Conservation (phyloP, 2,888 invertebrate species). For the Nycteola revayana region DNA sequence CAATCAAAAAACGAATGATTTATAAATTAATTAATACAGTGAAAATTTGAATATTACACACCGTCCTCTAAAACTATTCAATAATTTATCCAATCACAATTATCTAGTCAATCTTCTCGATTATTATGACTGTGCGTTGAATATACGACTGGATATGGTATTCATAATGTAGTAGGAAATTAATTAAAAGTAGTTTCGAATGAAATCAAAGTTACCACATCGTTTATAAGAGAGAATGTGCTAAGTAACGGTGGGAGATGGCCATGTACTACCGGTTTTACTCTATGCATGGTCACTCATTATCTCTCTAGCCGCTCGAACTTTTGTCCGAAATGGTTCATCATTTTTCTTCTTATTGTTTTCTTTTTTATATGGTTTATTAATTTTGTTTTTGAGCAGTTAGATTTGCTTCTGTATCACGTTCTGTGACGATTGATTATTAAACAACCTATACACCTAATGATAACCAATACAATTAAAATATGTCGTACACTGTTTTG, state of each 20-base stretch:
- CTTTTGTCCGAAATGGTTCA: constrained; percentile 63
- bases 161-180: constrained; percentile 71
- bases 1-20: constrained; percentile 37
- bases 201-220: constrained; percentile 69
- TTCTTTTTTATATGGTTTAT: constrained; percentile 18
- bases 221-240: constrained; percentile 66
- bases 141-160: constrained; percentile 51
- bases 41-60: constrained; percentile 33
- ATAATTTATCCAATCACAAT: constrained; percentile 46
- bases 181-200: constrained; percentile 73
- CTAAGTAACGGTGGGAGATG: constrained; percentile 72
- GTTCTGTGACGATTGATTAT: too few species aligned
- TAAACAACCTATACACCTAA: too few species aligned
- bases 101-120: constrained; percentile 38
- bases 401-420: too few species aligned
- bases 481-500: too few species aligned
- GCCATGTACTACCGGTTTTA: constrained; percentile 75
- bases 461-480: too few species aligned
- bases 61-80: constrained; percentile 32
- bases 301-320: constrained; percentile 52
- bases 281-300: constrained; percentile 56
- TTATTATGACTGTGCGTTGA: constrained; percentile 40
- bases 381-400: too few species aligned
- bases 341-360: constrained; percentile 29
- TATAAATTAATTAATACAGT: constrained; percentile 38